Evolutionary conservation across 2,888 invertebrate species (phyloP).

Genomic region (Stenodema calcarata): DNA sequence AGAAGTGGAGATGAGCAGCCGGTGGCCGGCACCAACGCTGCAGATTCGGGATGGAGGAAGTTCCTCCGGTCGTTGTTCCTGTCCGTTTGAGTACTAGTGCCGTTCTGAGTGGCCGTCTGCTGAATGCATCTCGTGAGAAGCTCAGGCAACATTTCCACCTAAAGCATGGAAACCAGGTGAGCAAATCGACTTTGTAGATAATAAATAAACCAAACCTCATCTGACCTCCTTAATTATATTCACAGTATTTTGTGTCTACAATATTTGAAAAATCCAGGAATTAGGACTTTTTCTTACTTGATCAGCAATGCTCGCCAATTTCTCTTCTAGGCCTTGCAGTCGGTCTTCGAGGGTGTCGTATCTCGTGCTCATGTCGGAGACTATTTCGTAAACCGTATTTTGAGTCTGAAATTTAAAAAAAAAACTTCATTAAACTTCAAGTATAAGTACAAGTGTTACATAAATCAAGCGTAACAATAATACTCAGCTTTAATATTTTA

Average conservation of each 20-base stretch:
- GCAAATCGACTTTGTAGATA: too few species aligned
- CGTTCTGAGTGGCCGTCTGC: slow-evolving; percentile 63
- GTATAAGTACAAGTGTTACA: too few species aligned
- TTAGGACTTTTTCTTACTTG: slow-evolving; percentile 61
- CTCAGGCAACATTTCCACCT: slow-evolving; percentile 84
- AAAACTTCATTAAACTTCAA: too few species aligned
- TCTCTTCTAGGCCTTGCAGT: slow-evolving; percentile 90
- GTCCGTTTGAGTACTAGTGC: slow-evolving; percentile 54
- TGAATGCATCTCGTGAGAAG: slow-evolving; percentile 77
- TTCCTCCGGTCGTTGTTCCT: slow-evolving; percentile 67
- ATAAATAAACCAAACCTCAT: too few species aligned
- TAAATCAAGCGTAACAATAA: too few species aligned
- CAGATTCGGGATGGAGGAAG: slow-evolving; percentile 87
- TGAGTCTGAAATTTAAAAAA: slow-evolving; percentile 78
- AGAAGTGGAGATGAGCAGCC: slow-evolving; percentile 56
- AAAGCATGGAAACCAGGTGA: slow-evolving; percentile 62
- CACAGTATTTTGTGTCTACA: too few species aligned
- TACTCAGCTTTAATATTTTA: too few species aligned
- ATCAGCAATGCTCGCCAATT: slow-evolving; percentile 80
- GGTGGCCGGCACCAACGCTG: slow-evolving; percentile 67
- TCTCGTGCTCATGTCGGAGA: slow-evolving; percentile 94
- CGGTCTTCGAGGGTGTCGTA: slow-evolving; percentile 94
- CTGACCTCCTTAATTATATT: too few species aligned
- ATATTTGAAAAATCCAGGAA: too few species aligned
- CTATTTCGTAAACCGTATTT: slow-evolving; percentile 96